These are phyloP conservation scores for Monoplex corrugatus DNA, from an alignment of 2,888 invertebrate species.

Conservation along the genomic window DNA sequence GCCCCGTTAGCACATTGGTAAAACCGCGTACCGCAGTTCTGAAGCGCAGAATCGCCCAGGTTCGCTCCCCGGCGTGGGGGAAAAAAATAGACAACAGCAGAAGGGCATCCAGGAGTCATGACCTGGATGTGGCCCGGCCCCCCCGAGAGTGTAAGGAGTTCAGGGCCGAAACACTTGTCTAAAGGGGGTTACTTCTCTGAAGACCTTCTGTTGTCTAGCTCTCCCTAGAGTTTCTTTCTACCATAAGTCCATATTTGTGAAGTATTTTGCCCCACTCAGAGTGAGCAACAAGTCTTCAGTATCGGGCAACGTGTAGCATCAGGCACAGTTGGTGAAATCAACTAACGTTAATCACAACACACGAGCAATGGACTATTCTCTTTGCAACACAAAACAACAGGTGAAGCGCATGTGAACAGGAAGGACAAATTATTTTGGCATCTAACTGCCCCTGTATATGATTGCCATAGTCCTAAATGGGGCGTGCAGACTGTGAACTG, in stretches of 20 bases:
- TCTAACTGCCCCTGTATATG: slow-evolving; percentile 35
- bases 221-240: no score
- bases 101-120: no score
- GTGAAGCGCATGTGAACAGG: slow-evolving; percentile 14
- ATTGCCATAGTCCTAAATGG: slow-evolving; percentile 10
- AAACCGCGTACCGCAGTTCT: no score
- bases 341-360: slow-evolving; percentile 33
- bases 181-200: no score
- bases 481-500: slow-evolving; percentile 18
- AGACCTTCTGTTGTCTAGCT: no score
- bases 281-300: slow-evolving; percentile 36
- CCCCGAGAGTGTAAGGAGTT: no score
- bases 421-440: slow-evolving; percentile 41
- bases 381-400: slow-evolving; percentile 42
- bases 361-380: neutral
- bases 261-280: slow-evolving; percentile 33
- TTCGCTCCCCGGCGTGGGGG: no score
- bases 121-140: no score
- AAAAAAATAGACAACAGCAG: no score
- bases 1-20: no score
- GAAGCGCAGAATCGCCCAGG: no score
- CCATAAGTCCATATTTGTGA: slow-evolving; percentile 45
- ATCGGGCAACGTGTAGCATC: slow-evolving; percentile 44
- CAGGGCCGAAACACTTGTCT: no score
- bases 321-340: neutral